Base-by-base conservation (phyloP, 2,888 invertebrate species). In the Caenorhabditis becei region DNA sequence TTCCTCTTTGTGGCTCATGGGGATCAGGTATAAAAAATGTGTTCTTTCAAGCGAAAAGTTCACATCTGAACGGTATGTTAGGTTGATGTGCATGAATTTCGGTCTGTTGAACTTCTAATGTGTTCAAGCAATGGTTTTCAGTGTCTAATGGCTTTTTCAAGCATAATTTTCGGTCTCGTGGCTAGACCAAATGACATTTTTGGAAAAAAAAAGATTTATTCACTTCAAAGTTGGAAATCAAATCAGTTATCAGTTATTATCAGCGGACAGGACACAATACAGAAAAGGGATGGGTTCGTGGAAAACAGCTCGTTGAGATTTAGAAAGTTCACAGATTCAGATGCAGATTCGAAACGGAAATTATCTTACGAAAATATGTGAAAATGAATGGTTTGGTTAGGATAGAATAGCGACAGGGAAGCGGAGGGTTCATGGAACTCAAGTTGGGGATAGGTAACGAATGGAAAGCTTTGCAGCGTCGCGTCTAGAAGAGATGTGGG, bases 301-400 rank as follows among this genome's bases (percentile, higher is more conserved):
- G 32, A 32, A 56, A 56, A 63, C 28, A 58, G 65, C 58, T 74
- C 72, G 72, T 65, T 74, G 72, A 71, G 47, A 26, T 74, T 56
- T 65, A 47, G 37, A 47, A 65, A 58, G 51, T 58, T 74, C 72
- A 74, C 72, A 74, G 72, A 65, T 74, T 65, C 18, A 51, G 44
- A 44, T 32, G 20, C n/a, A 53, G 65, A 65, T 53, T 65, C 53
- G 24, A 26, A 61, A 61, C 5, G 16, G 54, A 35, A 37, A 28
- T 28, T 14, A 32, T 24, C 3, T 20, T n/a, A n/a, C 3, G 14
- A 59, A 59, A 37, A 69, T 56, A 56, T 56, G 54, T 56, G 54
- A 28, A 18, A n/a, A 56, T n/a, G 32, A 32, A n/a, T 56, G 28
- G 32, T 53, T 53, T 53, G 24, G 53, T 53, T 23, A 26, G 26